Base-by-base conservation (phyloP, 2,113 vertebrate species). In the Gymnarchus niloticus region DNA sequence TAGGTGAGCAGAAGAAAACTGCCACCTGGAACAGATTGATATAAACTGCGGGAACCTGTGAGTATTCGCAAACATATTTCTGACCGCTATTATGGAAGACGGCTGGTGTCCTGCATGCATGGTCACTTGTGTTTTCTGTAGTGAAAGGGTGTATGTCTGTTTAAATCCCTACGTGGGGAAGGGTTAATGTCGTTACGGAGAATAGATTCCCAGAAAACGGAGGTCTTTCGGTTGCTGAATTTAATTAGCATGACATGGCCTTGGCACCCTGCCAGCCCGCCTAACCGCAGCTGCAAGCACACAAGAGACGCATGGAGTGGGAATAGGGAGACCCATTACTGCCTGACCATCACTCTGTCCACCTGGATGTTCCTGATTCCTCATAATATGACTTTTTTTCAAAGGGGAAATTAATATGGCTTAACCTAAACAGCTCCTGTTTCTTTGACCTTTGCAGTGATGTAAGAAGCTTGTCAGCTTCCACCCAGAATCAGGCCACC, bases 171-270 rank as follows among this genome's bases (percentile, higher is more conserved):
- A 23, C 48, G 46, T 25, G 28, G 8, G 9, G 83, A 69, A 61
- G 83, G 57, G 83, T 84, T 84, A 84, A 84, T 84, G 48, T 84
- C 57, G 69, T 59, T 84, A 85, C 19, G 28, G 51, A 48, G 59
- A 12, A 65, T 41, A 48, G 44, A 69, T 85, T 56, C 84, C 48
- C 65, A 33, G 65, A 73, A 73, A 28, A 85, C 77, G 84, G 65
- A 49, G 33, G 46, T 78, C 84, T 65, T 85, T 85, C 41, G 28
- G 69, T 48, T 37, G 65, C 65, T 77, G 84, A 77, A 78, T 49
- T 85, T 76, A 85, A 85, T 85, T 51, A 69, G 84, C 84, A 37
- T 56, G 61, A 77, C 84, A 56, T 10, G 28, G 84, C 46, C 48
- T 85, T 69, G 61, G 84, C 48, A 19, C 49, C 2, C 0, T 41